Base-by-base conservation (phyloP, 2,888 invertebrate genomes). In the Leucophora obtusa region DNA sequence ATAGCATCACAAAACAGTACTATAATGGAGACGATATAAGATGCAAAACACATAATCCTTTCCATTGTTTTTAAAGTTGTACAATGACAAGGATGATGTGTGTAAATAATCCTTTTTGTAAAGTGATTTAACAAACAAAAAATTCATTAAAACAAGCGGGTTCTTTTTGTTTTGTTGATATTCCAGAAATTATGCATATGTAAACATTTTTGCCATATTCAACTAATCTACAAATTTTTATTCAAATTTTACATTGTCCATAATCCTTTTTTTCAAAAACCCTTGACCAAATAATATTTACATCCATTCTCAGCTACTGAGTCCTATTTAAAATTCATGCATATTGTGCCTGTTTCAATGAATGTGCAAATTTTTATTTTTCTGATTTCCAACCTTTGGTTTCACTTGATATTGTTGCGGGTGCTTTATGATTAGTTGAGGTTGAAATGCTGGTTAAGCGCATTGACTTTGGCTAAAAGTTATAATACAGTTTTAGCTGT, bases 21-120 rank as follows among this genome's bases (percentile, higher is more conserved):
- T 51, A 47, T 28, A 35, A 33, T 62, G 47, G 33, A 62, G 18
- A 53, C 10, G 43, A 18, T 60, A 47, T 53, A 47, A 60, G 33
- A 47, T 2, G 51, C 53, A 51, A 21, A 47, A 68, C 62, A 58
- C 11, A 51, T 47, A 63, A 72, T 78, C 60, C 66, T 76, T 69
- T 76, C 33, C 24, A 33, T 21, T 28, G n/a, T 11, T 38, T 35
- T 50, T 53, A 15, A 21, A 0, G 6, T 43, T 15, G 38, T 43
- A 35, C 33, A n/a, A 38, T 59, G 51, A 50, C 51, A n/a, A 58
- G 17, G 3, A 35, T 28, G 21, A 53, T 54, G 24, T 43, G 65
- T 56, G 60, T 33, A 81, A 70, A 72, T 72, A 75, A 71, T 79
- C 69, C 62, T 79, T 54, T 56, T 74, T 5, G 43, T 38, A 15